A percentile compares a stretch with the other conserved stretches of the same genome.
These are phyloP conservation scores for Morone saxatilis DNA, from an alignment of 2,113 vertebrate species.

Conservation along the genomic window DNA sequence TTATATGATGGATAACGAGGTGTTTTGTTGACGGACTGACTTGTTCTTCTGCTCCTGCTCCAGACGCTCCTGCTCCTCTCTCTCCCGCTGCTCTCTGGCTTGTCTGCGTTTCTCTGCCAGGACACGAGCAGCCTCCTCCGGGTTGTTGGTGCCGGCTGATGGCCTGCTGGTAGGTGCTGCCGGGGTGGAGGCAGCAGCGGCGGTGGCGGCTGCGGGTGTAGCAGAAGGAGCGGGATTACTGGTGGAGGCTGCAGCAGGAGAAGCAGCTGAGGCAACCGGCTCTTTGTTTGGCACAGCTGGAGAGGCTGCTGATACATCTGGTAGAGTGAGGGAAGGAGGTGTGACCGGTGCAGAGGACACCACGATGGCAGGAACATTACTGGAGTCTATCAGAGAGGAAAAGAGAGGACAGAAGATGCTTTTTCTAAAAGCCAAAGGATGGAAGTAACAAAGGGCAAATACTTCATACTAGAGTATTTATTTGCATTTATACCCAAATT, in stretches of 20 bases:
- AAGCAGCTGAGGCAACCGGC: background rate
- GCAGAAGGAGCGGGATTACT: constrained; percentile 35
- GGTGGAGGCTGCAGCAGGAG: constrained; percentile 34
- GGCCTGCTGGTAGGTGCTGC: constrained; percentile 78
- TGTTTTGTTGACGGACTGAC: constrained; percentile 76
- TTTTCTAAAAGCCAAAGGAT: no score
- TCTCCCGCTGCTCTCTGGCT: constrained; percentile 94
- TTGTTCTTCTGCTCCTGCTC: constrained; percentile 91
- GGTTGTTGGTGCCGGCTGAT: constrained; percentile 91
- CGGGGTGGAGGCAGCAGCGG: background rate
- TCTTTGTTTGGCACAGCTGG: constrained; percentile 3
- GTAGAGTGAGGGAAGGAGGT: constrained; percentile 67
- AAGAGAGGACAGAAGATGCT: background rate
- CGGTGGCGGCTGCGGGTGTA: background rate
- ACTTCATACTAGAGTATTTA: no score
- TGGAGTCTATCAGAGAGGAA: constrained; percentile 49
- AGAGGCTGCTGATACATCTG: constrained; percentile 41
- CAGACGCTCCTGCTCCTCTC: constrained; percentile 90
- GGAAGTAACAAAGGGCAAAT: no score
- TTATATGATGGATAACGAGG: background rate
- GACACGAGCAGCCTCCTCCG: constrained; percentile 91
- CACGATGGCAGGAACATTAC: constrained; percentile 77
- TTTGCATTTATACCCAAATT: no score
- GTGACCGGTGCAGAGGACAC: constrained; percentile 73
- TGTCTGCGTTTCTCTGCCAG: constrained; percentile 93